A percentile compares a stretch with the other conserved stretches of the same genome.
Conservation (phyloP, 2,888 invertebrate species). For the Dicranocentrus wangi region DNA sequence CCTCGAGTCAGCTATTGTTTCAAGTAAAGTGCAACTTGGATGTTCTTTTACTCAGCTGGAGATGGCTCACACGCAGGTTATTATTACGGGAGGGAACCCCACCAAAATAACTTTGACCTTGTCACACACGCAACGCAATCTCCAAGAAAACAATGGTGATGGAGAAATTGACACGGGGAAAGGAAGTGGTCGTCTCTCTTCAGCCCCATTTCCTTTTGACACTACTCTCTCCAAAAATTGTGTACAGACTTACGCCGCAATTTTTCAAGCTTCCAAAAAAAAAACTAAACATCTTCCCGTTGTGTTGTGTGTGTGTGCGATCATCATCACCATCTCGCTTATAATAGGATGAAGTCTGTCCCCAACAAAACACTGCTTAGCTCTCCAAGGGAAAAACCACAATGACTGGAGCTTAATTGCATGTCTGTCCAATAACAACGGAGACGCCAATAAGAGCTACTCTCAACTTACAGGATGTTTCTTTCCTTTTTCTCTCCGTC, state of each 20-base stretch:
- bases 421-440: conserved; percentile 25
- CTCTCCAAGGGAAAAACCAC: conserved; percentile 42
- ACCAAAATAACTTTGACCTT: too few relatives aligned
- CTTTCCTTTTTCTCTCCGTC: conserved; percentile 13
- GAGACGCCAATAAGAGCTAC: conserved; percentile 22
- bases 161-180: background rate
- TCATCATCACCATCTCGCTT: conserved; percentile 11
- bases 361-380: conserved; percentile 32
- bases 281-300: background rate
- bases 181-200: background rate
- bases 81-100: too few relatives aligned
- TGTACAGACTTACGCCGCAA: conserved; percentile 26
- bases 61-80: too few relatives aligned
- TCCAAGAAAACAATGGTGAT: background rate
- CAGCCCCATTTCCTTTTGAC: conserved; percentile 3
- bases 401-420: conserved; percentile 56
- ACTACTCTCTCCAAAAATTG: conserved; percentile 23
- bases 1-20: too few relatives aligned
- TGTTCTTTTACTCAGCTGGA: background rate
- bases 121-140: too few relatives aligned
- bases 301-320: conserved; percentile 8
- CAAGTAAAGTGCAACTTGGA: too few relatives aligned
- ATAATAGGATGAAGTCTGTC: conserved; percentile 58
- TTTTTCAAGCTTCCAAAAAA: too few relatives aligned
- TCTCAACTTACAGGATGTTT: conserved; percentile 9